These are phyloP conservation scores for Hippopotamyrus pictus DNA, from an alignment of 2,797 vertebrate genomes.

Conservation along the genomic window DNA sequence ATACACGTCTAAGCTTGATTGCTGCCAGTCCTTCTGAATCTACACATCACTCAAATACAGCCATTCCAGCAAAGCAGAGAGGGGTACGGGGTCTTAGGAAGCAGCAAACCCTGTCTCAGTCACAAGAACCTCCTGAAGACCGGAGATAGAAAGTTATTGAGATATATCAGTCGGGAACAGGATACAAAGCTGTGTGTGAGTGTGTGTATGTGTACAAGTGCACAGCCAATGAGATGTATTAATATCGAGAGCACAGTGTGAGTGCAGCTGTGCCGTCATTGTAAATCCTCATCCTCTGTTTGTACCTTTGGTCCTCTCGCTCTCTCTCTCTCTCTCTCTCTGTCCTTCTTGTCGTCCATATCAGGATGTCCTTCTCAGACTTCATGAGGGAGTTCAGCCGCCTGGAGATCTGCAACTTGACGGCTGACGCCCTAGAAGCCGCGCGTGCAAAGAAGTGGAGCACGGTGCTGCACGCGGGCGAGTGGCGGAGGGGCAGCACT, in stretches of 20 bases:
- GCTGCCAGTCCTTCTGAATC: no score
- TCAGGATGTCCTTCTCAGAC: conserved; percentile 83
- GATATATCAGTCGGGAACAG: neutral
- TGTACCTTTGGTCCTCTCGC: neutral
- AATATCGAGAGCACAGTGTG: neutral
- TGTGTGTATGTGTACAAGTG: neutral
- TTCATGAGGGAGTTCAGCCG: conserved; percentile 79
- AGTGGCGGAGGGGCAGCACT: conserved; percentile 70
- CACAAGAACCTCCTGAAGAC: neutral
- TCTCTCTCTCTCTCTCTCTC: neutral
- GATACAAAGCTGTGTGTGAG: neutral
- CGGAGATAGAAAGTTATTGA: neutral
- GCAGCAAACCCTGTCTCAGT: neutral
- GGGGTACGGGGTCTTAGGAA: neutral
- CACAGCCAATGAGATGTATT: neutral
- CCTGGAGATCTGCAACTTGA: conserved; percentile 94
- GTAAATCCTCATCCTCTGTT: neutral
- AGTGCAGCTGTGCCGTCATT: neutral
- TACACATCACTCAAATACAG: no score
- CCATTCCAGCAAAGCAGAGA: no score
- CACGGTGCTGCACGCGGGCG: conserved; percentile 73
- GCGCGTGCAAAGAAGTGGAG: conserved; percentile 78
- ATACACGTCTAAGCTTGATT: no score
- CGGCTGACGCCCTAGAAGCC: conserved; percentile 75
- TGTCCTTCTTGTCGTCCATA: neutral